Evolutionary conservation across 2,797 vertebrate species (phyloP).

Genomic region (Anguilla pacifica): DNA sequence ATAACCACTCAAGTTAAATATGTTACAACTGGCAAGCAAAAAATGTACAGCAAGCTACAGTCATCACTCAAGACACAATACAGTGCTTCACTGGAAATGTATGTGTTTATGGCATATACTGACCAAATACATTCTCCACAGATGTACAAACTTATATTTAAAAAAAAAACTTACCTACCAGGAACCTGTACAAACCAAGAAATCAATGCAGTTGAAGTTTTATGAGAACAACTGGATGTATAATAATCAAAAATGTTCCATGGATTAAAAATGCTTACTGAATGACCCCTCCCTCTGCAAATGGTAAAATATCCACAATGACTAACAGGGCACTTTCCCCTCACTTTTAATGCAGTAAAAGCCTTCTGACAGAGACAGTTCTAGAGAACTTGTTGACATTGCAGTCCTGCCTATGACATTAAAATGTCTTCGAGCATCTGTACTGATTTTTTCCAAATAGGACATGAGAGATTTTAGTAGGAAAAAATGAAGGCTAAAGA

Average conservation of each 20-base stretch:
- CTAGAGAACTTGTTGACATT: not conserved
- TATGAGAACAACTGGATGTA: not conserved
- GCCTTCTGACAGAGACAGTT: not conserved
- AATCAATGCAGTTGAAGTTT: not conserved
- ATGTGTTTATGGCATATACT: not conserved
- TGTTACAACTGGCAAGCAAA: constrained; percentile 2
- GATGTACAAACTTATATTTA: not conserved
- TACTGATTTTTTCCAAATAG: not conserved
- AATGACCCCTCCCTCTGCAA: not conserved
- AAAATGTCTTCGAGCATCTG: not conserved
- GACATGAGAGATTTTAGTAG: not conserved
- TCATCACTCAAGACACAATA: not conserved
- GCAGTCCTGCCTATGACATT: not conserved
- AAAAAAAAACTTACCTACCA: not conserved
- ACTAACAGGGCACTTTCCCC: not conserved
- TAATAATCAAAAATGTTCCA: not conserved
- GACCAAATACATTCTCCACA: constrained; percentile 11
- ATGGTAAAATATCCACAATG: not conserved
- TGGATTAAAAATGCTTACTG: not conserved
- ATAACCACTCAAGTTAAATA: not conserved
- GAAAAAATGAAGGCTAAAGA: not conserved
- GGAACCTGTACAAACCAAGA: constrained; percentile 3
- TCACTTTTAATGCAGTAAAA: not conserved
- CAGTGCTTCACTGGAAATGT: not conserved
- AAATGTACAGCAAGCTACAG: not conserved